Evolutionary conservation across 2,113 vertebrate species (phyloP).

Genomic region (Toxotes jaculatrix): DNA sequence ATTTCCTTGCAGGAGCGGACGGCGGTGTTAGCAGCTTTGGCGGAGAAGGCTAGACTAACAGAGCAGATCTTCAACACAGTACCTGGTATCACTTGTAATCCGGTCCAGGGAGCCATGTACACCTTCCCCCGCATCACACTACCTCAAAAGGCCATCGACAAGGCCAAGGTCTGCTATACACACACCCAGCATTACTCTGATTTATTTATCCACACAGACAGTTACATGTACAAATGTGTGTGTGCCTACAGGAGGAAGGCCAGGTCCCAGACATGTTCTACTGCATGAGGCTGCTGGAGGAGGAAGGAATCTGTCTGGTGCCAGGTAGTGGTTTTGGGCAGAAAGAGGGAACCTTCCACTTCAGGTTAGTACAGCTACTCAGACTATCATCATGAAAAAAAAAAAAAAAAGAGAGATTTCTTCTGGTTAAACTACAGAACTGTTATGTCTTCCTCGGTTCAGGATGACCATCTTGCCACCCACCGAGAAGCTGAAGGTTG

Average conservation of each 20-base stretch:
- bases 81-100: constrained; percentile 91
- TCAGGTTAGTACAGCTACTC: constrained; percentile 82
- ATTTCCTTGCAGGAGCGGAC: constrained; percentile 84
- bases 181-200: neutral
- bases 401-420: too few species aligned
- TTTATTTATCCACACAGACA: neutral
- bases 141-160: constrained; percentile 84
- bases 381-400: too few species aligned
- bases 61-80: constrained; percentile 87
- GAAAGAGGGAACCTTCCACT: constrained; percentile 91
- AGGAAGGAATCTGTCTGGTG: constrained; percentile 94
- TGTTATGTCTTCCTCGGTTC: constrained; percentile 11
- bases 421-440: too few species aligned
- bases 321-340: constrained; percentile 96
- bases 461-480: constrained; percentile 93
- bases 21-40: constrained; percentile 84
- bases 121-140: constrained; percentile 89
- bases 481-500: constrained; percentile 85
- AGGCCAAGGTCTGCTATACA: constrained; percentile 84
- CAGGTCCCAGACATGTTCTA: constrained; percentile 91
- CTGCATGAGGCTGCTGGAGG: constrained; percentile 91
- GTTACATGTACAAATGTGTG: neutral
- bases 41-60: constrained; percentile 88
- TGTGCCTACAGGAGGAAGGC: constrained; percentile 81
- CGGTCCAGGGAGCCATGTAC: constrained; percentile 96